phyloP scores from a whole-genome alignment of 2,113 vertebrate species.

The Emydura subglobosa region DNA sequence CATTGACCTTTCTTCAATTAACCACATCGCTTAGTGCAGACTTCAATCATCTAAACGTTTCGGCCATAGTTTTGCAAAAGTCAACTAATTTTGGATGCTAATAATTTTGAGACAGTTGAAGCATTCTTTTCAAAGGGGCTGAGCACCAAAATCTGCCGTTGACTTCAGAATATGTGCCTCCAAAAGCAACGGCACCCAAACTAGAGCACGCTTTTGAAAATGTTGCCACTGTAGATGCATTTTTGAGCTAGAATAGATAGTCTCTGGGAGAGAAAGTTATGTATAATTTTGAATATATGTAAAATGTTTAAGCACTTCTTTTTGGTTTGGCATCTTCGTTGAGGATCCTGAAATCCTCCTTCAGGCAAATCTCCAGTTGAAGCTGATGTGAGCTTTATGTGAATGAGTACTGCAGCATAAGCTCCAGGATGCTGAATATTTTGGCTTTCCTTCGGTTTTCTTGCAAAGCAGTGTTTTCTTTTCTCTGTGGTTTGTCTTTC shows the following conservation, averaged over 20 bases:
- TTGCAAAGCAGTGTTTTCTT: constrained; percentile 47
- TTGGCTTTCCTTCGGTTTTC: constrained; percentile 22
- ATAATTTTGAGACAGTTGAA: neutral
- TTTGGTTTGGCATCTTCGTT: constrained; percentile 31
- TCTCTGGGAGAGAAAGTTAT: neutral
- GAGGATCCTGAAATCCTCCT: constrained; percentile 27
- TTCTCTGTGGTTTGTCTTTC: constrained; percentile 23
- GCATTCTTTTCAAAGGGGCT: neutral
- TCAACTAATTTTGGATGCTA: neutral
- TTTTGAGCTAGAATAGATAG: neutral
- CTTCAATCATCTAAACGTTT: neutral
- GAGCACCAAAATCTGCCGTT: neutral
- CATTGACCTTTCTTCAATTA: neutral
- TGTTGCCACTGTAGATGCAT: neutral
- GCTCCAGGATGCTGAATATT: neutral
- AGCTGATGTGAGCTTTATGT: neutral
- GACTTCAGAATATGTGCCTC: neutral
- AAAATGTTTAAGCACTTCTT: neutral
- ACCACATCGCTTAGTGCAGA: neutral
- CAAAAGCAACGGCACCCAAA: neutral
- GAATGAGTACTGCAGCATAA: neutral
- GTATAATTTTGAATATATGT: constrained; percentile 2
- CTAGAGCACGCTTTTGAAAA: neutral
- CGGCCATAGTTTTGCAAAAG: neutral
- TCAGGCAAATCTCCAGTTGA: neutral